Evolutionary conservation across 1,140 invertebrate genomes (phyloP), one percentile per base, ranked within the genome.

Genomic region (Trichonephila clavipes): DNA sequence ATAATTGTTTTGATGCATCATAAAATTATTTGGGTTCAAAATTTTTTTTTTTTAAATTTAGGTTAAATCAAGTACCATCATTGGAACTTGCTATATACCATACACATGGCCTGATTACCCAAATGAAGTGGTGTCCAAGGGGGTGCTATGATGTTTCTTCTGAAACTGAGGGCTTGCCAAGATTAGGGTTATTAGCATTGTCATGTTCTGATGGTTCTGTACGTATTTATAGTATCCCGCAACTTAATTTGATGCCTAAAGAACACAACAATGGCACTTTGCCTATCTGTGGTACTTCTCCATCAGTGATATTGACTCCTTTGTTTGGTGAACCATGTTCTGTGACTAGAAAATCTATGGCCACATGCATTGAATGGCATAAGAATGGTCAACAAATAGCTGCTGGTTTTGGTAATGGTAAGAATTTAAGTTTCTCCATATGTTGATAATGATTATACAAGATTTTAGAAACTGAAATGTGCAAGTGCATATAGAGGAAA

Each of bases 121-220:
- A 96, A 62, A 96, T 98, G 95, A 97, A 97, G 95, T 98, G 97
- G 97, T 98, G 97, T 96, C 97, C 97, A 24, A 97, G 97, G 0
- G 97, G 97, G 10, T 94, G 86, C 44, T 58, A 85, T n/a, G 44
- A 92, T 58, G 34, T 28, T 24, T 19, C 59, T 19, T 58, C 40
- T n/a, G 8, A 51, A 14, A 66, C 62, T 21, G 18, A 51, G 18
- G 34, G n/a, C 16, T 94, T 88, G 92, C 94, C 69, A 69, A 96
- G 97, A 95, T 96, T 98, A 94, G 97, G 97, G 14, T 95, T 98
- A 8, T 95, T 98, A 69, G 97, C 97, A 24, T 96, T 97, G 12
- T 97, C 97, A 14, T 97, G 97, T 95, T 97, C 97, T 0, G 97
- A 97, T 95, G 97, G 97, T 28, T 95, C 94, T 89, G 96, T 97